phyloP scores from a whole-genome alignment of 2,888 invertebrate genomes.

The Atethmia centrago region DNA sequence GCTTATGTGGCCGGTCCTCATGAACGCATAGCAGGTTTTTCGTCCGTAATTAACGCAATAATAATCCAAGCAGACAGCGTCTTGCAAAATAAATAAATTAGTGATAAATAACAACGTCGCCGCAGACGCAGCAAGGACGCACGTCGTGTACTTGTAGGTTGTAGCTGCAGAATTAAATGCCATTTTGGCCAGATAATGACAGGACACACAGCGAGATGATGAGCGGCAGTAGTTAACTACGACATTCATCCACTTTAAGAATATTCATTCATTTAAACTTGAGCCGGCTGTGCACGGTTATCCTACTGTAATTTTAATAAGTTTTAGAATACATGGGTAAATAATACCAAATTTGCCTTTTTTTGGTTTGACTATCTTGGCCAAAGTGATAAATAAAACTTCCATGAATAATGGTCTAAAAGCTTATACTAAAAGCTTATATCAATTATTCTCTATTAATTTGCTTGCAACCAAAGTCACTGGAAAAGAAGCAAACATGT shows the following conservation, averaged over 20 bases:
- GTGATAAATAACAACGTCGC: constrained; percentile 44
- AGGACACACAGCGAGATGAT: constrained; percentile 21
- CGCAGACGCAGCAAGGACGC: constrained; percentile 52
- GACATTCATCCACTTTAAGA: constrained; percentile 15
- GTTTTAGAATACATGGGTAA: background rate
- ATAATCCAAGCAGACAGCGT: constrained; percentile 43
- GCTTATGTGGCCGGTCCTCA: constrained; percentile 43
- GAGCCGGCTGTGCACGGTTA: background rate
- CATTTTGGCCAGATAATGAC: constrained; percentile 27
- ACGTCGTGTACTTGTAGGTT: constrained; percentile 12
- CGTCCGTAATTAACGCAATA: constrained; percentile 55
- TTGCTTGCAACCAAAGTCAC: background rate
- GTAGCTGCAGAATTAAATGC: constrained; percentile 39
- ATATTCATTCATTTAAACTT: constrained; percentile 7
- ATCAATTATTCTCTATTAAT: background rate
- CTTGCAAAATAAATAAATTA: constrained; percentile 54
- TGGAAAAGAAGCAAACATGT: constrained; percentile 10
- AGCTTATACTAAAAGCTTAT: no score
- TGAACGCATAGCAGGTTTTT: constrained; percentile 43
- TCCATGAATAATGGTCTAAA: no score
- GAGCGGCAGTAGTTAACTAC: constrained; percentile 1
- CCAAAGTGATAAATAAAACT: background rate
- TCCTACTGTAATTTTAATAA: background rate
- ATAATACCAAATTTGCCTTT: background rate
- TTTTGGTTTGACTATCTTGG: background rate